These are phyloP conservation scores for zebrafish (Danio rerio) DNA, from an alignment of 2,113 vertebrate genomes.

Conservation along the genomic window GRCz12tu NC_133196.1:46684501-46685000, in stretches of 20 bases:
- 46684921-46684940: too few species aligned
- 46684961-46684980: too few species aligned
- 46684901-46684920: background rate
- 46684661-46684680: conserved; percentile 13
- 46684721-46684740: background rate
- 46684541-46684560: background rate
- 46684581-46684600: background rate
- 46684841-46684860: background rate
- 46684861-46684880: background rate
- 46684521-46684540: background rate
- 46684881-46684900: background rate
- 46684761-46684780: background rate
- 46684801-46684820: too few species aligned
- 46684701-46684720: conserved; percentile 1
- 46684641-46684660: background rate
- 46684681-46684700: background rate
- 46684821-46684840: background rate
- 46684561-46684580: background rate
- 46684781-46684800: background rate
- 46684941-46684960: too few species aligned
- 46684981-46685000: too few species aligned
- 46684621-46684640: background rate
- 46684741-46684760: background rate
- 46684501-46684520: too few species aligned
- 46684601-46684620: background rate